phyloP scores from a whole-genome alignment of 2,888 invertebrate species.

The Patella ulyssiponensis region DNA sequence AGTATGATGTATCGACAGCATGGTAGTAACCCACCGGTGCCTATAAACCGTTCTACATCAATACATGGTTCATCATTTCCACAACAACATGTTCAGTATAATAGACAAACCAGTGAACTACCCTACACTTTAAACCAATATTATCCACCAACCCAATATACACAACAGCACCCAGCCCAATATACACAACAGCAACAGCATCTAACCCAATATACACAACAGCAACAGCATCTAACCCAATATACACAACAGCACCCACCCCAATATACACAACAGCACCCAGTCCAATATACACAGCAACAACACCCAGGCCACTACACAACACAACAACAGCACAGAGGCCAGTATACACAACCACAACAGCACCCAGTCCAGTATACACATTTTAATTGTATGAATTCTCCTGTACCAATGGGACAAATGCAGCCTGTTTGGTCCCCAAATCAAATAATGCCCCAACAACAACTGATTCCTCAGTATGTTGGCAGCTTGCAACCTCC shows the following conservation, averaged over 20 bases:
- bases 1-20: too few relatives aligned
- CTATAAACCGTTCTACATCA: too few relatives aligned
- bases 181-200: conserved; percentile 13
- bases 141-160: not conserved
- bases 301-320: not conserved
- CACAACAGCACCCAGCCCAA: not conserved
- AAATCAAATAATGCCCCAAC: not conserved
- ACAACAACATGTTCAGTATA: too few relatives aligned
- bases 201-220: not conserved
- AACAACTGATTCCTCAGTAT: not conserved
- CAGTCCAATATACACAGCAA: conserved; percentile 4
- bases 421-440: conserved; percentile 15
- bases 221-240: conserved; percentile 18
- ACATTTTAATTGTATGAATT: not conserved
- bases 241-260: not conserved
- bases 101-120: too few relatives aligned
- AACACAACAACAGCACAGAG: not conserved
- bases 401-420: not conserved
- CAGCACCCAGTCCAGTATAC: not conserved
- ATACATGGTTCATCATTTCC: too few relatives aligned
- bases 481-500: not conserved
- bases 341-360: not conserved
- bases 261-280: not conserved
- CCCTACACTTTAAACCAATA: too few relatives aligned
- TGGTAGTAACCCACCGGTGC: too few relatives aligned